These are phyloP conservation scores for Corythucha ciliata DNA, from an alignment of 2,888 invertebrate genomes.

Conservation along the genomic window DNA sequence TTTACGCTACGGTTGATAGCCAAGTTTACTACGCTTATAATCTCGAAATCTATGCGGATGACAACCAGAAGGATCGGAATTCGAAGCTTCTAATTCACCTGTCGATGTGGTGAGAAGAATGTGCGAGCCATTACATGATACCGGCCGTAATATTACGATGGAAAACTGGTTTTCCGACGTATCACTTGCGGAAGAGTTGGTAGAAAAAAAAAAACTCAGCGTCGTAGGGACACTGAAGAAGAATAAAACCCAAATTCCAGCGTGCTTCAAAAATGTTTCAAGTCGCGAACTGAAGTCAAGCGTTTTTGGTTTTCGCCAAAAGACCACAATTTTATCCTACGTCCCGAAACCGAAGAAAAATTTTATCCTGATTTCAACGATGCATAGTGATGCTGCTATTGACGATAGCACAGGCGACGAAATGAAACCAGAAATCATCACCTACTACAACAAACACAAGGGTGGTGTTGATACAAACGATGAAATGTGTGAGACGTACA, in stretches of 20 bases:
- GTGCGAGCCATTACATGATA: constrained; percentile 33
- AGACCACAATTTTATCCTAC: too few species aligned
- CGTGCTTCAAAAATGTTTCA: constrained; percentile 4
- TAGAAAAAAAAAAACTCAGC: constrained; percentile 2
- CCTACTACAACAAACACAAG: constrained; percentile 26
- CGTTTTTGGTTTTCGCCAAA: too few species aligned
- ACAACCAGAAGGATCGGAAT: constrained; percentile 15
- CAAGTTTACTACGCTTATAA: constrained; percentile 17
- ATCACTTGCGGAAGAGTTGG: constrained; percentile 30
- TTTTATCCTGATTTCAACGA: constrained; percentile 24
- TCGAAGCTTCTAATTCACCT: constrained; percentile 26
- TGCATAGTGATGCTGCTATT: constrained; percentile 23
- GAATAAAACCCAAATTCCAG: constrained; percentile 22
- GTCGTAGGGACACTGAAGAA: constrained; percentile 14
- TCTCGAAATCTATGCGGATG: constrained; percentile 14
- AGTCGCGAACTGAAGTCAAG: neutral
- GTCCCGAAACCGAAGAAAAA: constrained; percentile 24
- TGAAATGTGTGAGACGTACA: constrained; percentile 22
- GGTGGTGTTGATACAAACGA: constrained; percentile 24
- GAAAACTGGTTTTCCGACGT: constrained; percentile 38
- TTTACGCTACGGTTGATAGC: constrained; percentile 3
- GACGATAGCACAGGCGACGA: constrained; percentile 17
- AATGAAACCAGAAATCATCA: constrained; percentile 26
- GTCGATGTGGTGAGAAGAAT: constrained; percentile 36
- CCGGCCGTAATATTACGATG: constrained; percentile 36